Evolutionary conservation across 2,797 vertebrate genomes (phyloP).

Genomic region (Lates japonicus): DNA sequence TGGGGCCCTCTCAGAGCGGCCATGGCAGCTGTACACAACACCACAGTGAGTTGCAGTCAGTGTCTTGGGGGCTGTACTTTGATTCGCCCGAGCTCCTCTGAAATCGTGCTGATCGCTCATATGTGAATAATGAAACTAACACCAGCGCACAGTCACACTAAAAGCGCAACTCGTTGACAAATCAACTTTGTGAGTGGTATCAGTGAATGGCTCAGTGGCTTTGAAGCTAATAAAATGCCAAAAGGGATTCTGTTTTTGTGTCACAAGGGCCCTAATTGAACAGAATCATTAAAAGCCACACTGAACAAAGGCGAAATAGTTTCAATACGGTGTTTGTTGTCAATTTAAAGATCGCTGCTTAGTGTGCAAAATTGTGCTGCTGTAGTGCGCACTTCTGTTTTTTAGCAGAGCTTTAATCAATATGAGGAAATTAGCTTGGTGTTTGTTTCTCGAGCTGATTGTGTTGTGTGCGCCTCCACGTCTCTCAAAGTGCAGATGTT

Average conservation of each 20-base stretch:
- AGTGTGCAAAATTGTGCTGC: neutral
- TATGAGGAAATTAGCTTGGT: slow-evolving; percentile 43
- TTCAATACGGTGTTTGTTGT: slow-evolving; percentile 50
- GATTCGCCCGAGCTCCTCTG: slow-evolving; percentile 51
- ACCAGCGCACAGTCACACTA: slow-evolving; percentile 41
- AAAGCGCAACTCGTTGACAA: slow-evolving; percentile 59
- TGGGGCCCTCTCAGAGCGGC: slow-evolving; percentile 11
- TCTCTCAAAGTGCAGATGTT: slow-evolving; percentile 58
- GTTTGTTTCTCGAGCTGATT: slow-evolving; percentile 51
- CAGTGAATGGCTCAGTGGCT: slow-evolving; percentile 56
- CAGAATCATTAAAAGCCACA: slow-evolving; percentile 56
- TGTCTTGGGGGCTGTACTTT: slow-evolving; percentile 58
- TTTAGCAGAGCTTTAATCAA: slow-evolving; percentile 34
- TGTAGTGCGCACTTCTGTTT: slow-evolving; percentile 1
- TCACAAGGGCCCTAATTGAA: slow-evolving; percentile 67
- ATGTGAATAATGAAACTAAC: slow-evolving; percentile 71
- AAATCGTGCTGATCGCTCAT: slow-evolving; percentile 39
- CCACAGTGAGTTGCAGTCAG: slow-evolving; percentile 2
- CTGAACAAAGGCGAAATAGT: slow-evolving; percentile 49
- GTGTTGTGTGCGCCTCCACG: slow-evolving; percentile 21
- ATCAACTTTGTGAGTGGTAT: slow-evolving; percentile 63
- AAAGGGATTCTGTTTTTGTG: slow-evolving; percentile 61
- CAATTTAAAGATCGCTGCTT: slow-evolving; percentile 37
- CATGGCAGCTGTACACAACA: slow-evolving; percentile 27
- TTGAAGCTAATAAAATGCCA: slow-evolving; percentile 68